Percentiles rank a stretch among this genome's conserved stretches.
phyloP scores from a whole-genome alignment of 2,113 vertebrate genomes.

The Psittacus erithacus region DNA sequence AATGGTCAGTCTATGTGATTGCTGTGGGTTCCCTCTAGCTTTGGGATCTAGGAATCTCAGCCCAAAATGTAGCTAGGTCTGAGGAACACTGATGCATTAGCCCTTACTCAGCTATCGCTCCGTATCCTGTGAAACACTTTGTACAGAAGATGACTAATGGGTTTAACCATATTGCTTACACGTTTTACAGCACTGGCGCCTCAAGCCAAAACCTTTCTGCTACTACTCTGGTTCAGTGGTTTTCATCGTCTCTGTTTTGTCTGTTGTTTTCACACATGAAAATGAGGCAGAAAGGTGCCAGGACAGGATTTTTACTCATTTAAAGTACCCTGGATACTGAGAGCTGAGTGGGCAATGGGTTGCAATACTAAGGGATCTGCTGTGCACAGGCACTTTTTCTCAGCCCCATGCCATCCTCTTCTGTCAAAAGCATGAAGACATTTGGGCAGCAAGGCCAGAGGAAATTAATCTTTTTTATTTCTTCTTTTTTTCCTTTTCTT shows the following conservation, averaged over 20 bases:
- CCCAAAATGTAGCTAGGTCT: background rate
- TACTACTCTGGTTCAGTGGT: constrained; percentile 13
- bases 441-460: background rate
- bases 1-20: background rate
- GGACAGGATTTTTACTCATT: background rate
- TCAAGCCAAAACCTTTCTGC: constrained; percentile 26
- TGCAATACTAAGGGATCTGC: background rate
- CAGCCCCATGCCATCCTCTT: background rate
- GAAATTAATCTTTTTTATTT: background rate
- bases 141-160: constrained; percentile 23
- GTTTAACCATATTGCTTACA: constrained; percentile 23
- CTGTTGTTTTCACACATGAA: constrained; percentile 9
- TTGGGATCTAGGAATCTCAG: background rate
- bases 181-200: background rate
- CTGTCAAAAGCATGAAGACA: background rate
- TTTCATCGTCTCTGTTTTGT: constrained; percentile 26
- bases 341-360: background rate
- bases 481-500: background rate
- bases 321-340: background rate
- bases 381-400: background rate
- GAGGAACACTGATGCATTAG: background rate
- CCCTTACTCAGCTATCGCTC: background rate
- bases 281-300: constrained; percentile 15
- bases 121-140: background rate
- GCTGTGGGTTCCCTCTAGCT: background rate